These are phyloP conservation scores for Spisula solida DNA, from an alignment of 2,888 invertebrate genomes.

Conservation along the genomic window DNA sequence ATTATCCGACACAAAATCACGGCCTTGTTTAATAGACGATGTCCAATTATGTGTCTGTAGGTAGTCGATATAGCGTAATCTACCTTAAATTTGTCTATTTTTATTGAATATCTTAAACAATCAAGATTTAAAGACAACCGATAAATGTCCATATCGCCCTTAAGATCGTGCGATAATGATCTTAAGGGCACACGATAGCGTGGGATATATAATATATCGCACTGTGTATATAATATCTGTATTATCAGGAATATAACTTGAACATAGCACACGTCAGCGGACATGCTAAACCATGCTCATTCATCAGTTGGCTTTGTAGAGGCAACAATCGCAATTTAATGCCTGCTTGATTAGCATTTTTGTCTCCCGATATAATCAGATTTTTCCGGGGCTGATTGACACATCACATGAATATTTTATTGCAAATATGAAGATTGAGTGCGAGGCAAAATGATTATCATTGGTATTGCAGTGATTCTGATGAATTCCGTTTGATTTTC, in stretches of 20 bases:
- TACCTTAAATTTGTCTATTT: slow-evolving; percentile 44
- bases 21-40: slow-evolving; percentile 41
- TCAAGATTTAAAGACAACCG: slow-evolving; percentile 33
- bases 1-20: slow-evolving; percentile 15
- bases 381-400: slow-evolving; percentile 42
- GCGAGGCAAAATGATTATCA: slow-evolving; percentile 30
- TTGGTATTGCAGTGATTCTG: background rate
- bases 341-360: slow-evolving; percentile 38
- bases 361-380: slow-evolving; percentile 55
- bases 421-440: slow-evolving; percentile 27
- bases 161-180: slow-evolving; percentile 44
- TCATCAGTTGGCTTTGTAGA: background rate
- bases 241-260: background rate
- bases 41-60: slow-evolving; percentile 47
- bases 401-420: slow-evolving; percentile 59
- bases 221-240: background rate
- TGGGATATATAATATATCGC: slow-evolving; percentile 61
- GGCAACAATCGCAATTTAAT: slow-evolving; percentile 45
- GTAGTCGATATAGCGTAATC: slow-evolving; percentile 20
- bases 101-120: slow-evolving; percentile 38
- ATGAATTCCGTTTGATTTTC: slow-evolving; percentile 17
- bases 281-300: background rate
- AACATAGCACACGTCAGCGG: slow-evolving; percentile 43
- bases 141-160: slow-evolving; percentile 33
- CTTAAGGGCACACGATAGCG: slow-evolving; percentile 60